phyloP scores from a whole-genome alignment of 2,888 invertebrate genomes.

The Orgyia antiqua region DNA sequence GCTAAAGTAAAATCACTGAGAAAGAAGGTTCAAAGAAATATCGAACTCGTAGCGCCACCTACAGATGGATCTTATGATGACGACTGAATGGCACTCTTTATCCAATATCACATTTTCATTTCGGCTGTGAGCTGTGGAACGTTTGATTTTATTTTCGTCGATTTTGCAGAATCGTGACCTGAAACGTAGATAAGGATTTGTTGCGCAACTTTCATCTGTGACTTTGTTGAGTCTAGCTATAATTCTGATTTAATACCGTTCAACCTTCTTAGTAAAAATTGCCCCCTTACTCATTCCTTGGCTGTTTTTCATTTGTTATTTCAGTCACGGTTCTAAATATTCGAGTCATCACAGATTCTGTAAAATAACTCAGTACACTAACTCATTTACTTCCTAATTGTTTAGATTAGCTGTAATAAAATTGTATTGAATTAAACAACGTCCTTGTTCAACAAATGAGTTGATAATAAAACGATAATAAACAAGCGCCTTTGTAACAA shows the following conservation, averaged over 20 bases:
- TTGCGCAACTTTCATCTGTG: slow-evolving; percentile 52
- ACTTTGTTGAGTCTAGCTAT: slow-evolving; percentile 38
- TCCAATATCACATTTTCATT: slow-evolving; percentile 59
- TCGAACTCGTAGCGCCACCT: too few species aligned
- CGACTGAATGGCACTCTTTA: slow-evolving; percentile 40
- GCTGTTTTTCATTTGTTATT: too few species aligned
- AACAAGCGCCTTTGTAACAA: slow-evolving; percentile 77
- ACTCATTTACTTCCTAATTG: too few species aligned
- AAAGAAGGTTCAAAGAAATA: too few species aligned
- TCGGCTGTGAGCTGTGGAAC: slow-evolving; percentile 45
- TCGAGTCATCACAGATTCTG: too few species aligned
- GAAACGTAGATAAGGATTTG: slow-evolving; percentile 60
- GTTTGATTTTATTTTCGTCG: slow-evolving; percentile 66
- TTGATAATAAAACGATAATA: slow-evolving; percentile 76
- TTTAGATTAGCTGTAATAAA: slow-evolving; percentile 43
- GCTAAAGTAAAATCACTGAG: too few species aligned
- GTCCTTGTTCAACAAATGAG: slow-evolving; percentile 73
- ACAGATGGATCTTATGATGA: slow-evolving; percentile 45
- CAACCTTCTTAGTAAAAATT: slow-evolving; percentile 14
- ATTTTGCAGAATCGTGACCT: slow-evolving; percentile 65
- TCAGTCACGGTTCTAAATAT: too few species aligned
- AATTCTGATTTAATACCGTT: slow-evolving; percentile 33
- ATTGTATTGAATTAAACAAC: slow-evolving; percentile 64
- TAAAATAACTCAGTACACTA: too few species aligned
- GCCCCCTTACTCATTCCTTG: not conserved